phyloP scores from a whole-genome alignment of 2,113 vertebrate genomes.

The Ciconia stormi region DNA sequence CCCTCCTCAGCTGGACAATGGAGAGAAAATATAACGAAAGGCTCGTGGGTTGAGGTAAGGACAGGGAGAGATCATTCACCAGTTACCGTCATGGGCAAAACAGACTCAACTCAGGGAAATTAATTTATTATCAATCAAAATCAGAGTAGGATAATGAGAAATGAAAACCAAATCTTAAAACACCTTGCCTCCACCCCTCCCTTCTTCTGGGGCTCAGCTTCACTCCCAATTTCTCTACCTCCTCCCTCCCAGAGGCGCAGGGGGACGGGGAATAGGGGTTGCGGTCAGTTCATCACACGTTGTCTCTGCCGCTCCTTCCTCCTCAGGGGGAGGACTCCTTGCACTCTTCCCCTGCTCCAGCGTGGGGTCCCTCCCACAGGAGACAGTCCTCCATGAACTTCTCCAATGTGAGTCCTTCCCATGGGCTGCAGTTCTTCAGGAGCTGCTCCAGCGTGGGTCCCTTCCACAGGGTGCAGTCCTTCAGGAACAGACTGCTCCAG shows the following conservation, averaged over 20 bases:
- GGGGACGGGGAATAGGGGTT: neutral
- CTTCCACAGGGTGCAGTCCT: neutral
- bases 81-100: neutral
- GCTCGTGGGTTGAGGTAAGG: neutral
- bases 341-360: neutral
- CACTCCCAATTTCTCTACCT: neutral
- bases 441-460: neutral
- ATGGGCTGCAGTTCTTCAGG: neutral
- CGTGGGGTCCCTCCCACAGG: neutral
- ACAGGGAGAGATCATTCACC: neutral
- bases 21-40: neutral
- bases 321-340: neutral
- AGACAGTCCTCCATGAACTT: neutral
- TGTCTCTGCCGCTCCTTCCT: neutral
- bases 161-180: neutral
- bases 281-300: fast-evolving
- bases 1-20: neutral
- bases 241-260: neutral
- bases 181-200: neutral
- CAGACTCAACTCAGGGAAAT: neutral
- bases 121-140: neutral
- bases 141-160: neutral
- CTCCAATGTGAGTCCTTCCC: neutral
- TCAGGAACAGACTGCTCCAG: neutral
- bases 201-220: neutral